Conservation (phyloP, 2,113 vertebrate genomes). For the Dipodomys merriami region DNA sequence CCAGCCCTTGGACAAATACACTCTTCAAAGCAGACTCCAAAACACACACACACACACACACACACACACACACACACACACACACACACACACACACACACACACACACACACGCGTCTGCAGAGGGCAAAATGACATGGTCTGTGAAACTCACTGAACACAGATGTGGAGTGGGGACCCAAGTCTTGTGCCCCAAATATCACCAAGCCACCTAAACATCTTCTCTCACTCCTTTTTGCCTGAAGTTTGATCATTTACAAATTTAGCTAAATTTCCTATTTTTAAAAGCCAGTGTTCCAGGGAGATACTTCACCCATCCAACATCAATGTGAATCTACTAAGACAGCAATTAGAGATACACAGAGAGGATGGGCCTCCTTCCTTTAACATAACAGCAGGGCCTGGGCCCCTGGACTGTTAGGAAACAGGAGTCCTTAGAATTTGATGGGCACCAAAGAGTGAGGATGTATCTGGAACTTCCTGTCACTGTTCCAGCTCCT, state of each 20-base stretch:
- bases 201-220: not conserved
- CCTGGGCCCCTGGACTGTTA: too few relatives aligned
- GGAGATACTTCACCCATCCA: constrained; percentile 23
- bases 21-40: not conserved
- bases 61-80: not conserved
- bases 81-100: not conserved
- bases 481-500: not conserved
- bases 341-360: not conserved
- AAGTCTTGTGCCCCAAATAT: not conserved
- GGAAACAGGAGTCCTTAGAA: not conserved
- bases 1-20: not conserved
- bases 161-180: not conserved
- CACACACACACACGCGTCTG: not conserved
- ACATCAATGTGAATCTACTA: not conserved
- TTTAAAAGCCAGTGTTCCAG: not conserved
- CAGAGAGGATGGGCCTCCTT: not conserved
- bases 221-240: not conserved
- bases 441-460: not conserved
- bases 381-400: not conserved
- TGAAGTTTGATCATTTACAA: not conserved
- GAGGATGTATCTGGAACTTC: not conserved
- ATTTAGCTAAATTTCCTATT: not conserved
- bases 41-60: not conserved
- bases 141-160: not conserved
- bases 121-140: not conserved